Evolutionary conservation across 2,113 vertebrate species (phyloP), one percentile per base, ranked within the genome.

Genomic region (Rhadina sibilatrix): DNA sequence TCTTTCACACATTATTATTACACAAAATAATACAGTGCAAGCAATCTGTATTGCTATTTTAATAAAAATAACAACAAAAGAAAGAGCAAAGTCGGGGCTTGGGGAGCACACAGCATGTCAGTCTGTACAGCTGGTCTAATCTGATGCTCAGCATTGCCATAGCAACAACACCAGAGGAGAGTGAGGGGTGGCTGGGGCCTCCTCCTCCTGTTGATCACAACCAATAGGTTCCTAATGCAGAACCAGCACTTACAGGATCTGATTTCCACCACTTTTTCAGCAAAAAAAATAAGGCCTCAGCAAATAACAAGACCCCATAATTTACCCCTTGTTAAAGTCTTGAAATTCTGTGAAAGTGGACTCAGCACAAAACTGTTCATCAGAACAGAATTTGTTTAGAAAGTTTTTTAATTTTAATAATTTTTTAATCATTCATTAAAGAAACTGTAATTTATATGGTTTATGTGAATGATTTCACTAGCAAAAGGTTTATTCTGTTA

Each of bases 71-170:
- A 22, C 40, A 93, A 91, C 71, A 92, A 85, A 93, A 96, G 71
- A 89, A 70, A 66, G 71, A 93, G 90, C 60, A 75, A 93, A 94
- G 79, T 83, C 50, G 12, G 54, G 79, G 50, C 71, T 94, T 0
- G 0, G 85, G 83, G 66, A 92, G 79, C 66, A 94, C 90, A 60
- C 82, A 93, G 90, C 79, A 37, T 75, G 91, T 80, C 79, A 93
- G 30, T 71, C 75, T 81, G 59, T 92, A 74, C 80, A 94, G 66
- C 75, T 91, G 89, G 63, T 85, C 82, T 85, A 66, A 86, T 86
- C 92, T 83, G 95, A 96, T 95, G 95, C 92, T 95, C 88, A 81
- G 50, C 57, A 92, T 94, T 96, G 83, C 88, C 90, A 96, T 96
- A 88, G 93, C 79, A 96, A 96, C 94, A 95, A 21, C 56, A 81